Percentiles rank a stretch among this genome's conserved stretches.
Evolutionary conservation across 2,113 vertebrate genomes (phyloP).

Genomic region (Cyanoramphus novaezelandiae): DNA sequence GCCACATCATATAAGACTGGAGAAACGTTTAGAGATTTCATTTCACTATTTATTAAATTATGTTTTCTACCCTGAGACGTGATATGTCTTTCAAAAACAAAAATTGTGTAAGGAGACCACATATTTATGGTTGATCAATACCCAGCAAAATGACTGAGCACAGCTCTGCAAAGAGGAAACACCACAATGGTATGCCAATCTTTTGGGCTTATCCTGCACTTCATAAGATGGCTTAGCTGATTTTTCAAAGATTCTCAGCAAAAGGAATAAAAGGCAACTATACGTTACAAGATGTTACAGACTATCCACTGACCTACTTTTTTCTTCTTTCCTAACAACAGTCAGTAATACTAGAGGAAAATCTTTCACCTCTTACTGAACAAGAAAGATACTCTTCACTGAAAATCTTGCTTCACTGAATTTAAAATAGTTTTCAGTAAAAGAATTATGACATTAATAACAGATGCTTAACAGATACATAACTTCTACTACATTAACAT

Average conservation of each 20-base stretch:
- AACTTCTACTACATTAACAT: background rate
- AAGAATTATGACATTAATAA: background rate
- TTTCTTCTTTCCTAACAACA: background rate
- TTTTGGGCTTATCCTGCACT: background rate
- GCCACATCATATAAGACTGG: background rate
- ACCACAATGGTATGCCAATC: background rate
- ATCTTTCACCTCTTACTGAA: background rate
- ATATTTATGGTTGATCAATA: background rate
- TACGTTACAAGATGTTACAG: background rate
- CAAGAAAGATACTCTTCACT: background rate
- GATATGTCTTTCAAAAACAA: background rate
- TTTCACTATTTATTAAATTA: background rate
- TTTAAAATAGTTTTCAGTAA: background rate
- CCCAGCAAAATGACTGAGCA: background rate
- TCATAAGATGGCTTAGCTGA: background rate
- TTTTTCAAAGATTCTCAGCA: background rate
- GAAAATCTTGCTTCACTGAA: background rate
- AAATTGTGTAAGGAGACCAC: background rate
- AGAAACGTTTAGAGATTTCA: background rate
- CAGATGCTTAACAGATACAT: background rate
- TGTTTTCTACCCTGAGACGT: accelerated
- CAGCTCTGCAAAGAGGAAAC: background rate
- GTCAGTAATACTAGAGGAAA: background rate
- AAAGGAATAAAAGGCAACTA: background rate
- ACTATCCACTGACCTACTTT: background rate